Evolutionary conservation across 2,797 vertebrate genomes (phyloP).

Genomic region (Sebastes goodei): DNA sequence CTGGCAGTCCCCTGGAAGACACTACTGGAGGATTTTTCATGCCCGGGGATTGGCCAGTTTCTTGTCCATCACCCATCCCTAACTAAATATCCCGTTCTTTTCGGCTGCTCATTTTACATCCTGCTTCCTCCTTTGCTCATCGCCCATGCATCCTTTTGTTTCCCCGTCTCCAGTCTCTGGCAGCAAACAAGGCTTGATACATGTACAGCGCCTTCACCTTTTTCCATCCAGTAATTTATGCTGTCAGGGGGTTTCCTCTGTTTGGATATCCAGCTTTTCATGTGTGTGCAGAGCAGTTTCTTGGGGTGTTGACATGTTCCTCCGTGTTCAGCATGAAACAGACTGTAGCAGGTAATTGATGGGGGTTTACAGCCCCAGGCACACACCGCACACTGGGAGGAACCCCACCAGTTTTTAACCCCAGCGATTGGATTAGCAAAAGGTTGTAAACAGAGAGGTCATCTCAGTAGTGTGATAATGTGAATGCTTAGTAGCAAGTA

Average conservation of each 20-base stretch:
- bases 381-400: slow-evolving; percentile 19
- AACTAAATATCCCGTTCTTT: slow-evolving; percentile 11
- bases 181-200: slow-evolving; percentile 68
- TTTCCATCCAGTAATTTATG: slow-evolving; percentile 71
- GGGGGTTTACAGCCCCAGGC: slow-evolving; percentile 46
- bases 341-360: slow-evolving; percentile 69
- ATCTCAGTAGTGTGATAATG: slow-evolving; percentile 2
- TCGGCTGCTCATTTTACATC: slow-evolving; percentile 18
- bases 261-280: slow-evolving; percentile 62
- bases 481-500: not conserved
- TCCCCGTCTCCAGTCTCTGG: slow-evolving; percentile 53
- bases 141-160: slow-evolving; percentile 56
- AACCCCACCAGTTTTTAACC: slow-evolving; percentile 36
- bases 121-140: slow-evolving; percentile 12
- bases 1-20: slow-evolving; percentile 54
- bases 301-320: slow-evolving; percentile 64
- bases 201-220: slow-evolving; percentile 67
- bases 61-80: slow-evolving; percentile 1
- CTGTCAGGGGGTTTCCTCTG: slow-evolving; percentile 68
- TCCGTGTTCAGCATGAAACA: slow-evolving; percentile 56
- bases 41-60: slow-evolving; percentile 10
- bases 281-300: slow-evolving; percentile 61
- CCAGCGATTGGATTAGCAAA: slow-evolving; percentile 46
- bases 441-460: not conserved
- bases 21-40: slow-evolving; percentile 16